phyloP scores from a whole-genome alignment of 2,113 vertebrate genomes.

The Ptyas mucosa region DNA sequence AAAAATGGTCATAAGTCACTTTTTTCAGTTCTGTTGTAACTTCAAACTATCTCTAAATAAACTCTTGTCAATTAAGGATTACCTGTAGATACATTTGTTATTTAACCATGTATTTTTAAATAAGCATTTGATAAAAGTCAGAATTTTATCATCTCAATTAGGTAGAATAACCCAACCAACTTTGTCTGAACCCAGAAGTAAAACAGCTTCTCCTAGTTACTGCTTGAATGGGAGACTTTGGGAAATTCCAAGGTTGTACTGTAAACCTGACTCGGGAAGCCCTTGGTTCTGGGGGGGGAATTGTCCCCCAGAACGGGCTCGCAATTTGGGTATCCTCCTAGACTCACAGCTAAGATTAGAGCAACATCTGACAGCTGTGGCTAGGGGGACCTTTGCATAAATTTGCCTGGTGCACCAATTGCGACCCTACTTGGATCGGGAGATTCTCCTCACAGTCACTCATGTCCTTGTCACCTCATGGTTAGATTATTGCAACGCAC shows the following conservation, averaged over 20 bases:
- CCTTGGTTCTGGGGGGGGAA: too few species aligned
- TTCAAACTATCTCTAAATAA: neutral
- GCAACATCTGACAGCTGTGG: too few species aligned
- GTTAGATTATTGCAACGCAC: too few species aligned
- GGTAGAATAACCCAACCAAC: neutral
- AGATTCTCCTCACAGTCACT: too few species aligned
- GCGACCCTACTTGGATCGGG: too few species aligned
- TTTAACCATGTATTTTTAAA: neutral
- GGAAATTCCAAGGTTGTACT: neutral
- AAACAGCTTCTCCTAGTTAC: neutral
- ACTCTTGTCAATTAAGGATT: neutral
- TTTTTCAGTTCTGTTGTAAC: neutral
- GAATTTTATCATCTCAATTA: neutral
- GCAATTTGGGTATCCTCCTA: too few species aligned
- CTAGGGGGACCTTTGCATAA: too few species aligned
- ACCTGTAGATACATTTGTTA: neutral
- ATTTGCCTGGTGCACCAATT: too few species aligned
- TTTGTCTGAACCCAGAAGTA: neutral
- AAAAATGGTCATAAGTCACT: neutral
- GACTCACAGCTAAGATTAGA: too few species aligned
- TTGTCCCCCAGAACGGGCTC: too few species aligned
- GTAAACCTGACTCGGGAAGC: neutral
- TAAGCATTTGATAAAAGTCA: neutral
- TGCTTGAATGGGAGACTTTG: neutral
- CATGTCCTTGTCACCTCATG: too few species aligned